Conservation (phyloP, 37 sponge, comb jelly and placozoan genomes). For the Halichondria panicea region DNA sequence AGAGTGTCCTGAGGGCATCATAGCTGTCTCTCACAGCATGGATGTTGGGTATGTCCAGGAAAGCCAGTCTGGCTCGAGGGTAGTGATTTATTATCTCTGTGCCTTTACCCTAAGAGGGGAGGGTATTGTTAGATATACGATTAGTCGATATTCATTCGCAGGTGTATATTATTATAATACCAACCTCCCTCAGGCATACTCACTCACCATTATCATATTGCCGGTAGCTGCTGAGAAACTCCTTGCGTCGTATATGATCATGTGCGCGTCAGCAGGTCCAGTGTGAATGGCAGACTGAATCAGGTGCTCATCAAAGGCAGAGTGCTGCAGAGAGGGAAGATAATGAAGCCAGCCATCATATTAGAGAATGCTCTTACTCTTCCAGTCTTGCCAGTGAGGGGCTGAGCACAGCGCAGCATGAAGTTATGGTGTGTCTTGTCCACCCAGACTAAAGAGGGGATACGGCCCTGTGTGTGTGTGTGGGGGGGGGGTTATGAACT, state of each 20-base stretch:
- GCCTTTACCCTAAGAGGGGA: slow-evolving; percentile 82
- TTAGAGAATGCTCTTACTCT: slow-evolving; percentile 42
- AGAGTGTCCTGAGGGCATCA: slow-evolving; percentile 70
- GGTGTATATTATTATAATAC: too few species aligned
- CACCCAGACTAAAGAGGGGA: slow-evolving; percentile 89
- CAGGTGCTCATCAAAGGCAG: slow-evolving; percentile 76
- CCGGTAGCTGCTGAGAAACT: slow-evolving; percentile 91
- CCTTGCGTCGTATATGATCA: slow-evolving; percentile 90
- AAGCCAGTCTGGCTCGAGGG: slow-evolving; percentile 59
- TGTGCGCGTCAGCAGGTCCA: slow-evolving; percentile 42
- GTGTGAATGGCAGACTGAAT: slow-evolving; percentile 49
- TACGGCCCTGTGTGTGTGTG: slow-evolving; percentile 44
- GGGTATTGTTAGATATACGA: too few species aligned
- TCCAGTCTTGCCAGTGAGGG: slow-evolving; percentile 74
- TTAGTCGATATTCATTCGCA: not conserved
- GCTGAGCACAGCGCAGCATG: slow-evolving; percentile 95
- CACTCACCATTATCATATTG: slow-evolving; percentile 83
- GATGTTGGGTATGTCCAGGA: slow-evolving; percentile 98
- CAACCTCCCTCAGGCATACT: not conserved
- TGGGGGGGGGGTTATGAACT: not conserved
- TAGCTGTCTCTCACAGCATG: slow-evolving; percentile 96
- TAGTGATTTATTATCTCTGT: slow-evolving; percentile 87
- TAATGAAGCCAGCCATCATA: not conserved
- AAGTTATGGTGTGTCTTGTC: slow-evolving; percentile 64
- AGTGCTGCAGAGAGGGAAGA: slow-evolving; percentile 38